Evolutionary conservation across 2,113 vertebrate species (phyloP).

Genomic region (Lonchura striata): DNA sequence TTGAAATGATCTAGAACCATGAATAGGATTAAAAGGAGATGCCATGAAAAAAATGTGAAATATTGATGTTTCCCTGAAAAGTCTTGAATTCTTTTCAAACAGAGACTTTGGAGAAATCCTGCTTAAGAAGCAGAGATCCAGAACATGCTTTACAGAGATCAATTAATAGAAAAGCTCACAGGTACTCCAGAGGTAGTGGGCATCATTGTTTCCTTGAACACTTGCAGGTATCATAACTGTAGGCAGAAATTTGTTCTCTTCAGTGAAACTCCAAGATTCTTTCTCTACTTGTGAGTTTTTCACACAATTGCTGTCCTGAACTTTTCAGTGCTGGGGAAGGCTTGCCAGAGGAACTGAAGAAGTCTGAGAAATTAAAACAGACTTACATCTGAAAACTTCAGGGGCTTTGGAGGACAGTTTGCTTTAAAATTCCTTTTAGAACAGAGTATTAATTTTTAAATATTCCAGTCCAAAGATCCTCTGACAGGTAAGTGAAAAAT

Average conservation of each 20-base stretch:
- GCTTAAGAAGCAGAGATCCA: neutral
- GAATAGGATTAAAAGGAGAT: neutral
- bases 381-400: neutral
- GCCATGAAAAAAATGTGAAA: neutral
- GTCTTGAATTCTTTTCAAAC: neutral
- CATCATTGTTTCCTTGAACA: neutral
- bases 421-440: neutral
- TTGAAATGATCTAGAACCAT: neutral
- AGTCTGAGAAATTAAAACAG: neutral
- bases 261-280: neutral
- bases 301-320: neutral
- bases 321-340: neutral
- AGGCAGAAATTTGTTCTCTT: neutral
- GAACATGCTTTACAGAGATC: neutral
- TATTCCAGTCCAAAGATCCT: neutral
- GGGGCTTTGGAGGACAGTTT: neutral
- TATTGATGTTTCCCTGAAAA: neutral
- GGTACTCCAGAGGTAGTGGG: neutral
- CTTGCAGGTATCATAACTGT: accelerated
- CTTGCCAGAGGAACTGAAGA: neutral
- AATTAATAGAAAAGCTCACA: neutral
- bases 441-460: neutral
- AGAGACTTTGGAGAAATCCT: neutral
- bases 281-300: neutral
- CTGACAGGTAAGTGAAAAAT: neutral